These are phyloP conservation scores for Drosophila falleni DNA, from an alignment of 2,888 invertebrate species.

Conservation along the genomic window DNA sequence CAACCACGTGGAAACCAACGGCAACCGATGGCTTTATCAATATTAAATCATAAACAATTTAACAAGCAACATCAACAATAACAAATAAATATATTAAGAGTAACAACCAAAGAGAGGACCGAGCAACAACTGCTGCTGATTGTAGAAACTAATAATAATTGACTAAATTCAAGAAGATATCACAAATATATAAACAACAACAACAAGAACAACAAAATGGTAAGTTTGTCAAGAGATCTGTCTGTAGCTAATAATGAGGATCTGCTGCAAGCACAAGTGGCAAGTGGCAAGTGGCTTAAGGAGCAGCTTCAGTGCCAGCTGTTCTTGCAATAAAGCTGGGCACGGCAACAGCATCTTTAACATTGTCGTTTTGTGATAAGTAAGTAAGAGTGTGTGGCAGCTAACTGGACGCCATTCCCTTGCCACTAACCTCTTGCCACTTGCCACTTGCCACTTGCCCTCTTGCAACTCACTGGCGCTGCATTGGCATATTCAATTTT, in stretches of 20 bases:
- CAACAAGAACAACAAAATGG: slow-evolving; percentile 32
- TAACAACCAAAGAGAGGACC: not conserved
- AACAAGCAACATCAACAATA: slow-evolving; percentile 5
- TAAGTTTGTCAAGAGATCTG: slow-evolving; percentile 37
- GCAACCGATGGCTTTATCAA: slow-evolving; percentile 7
- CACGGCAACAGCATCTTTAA: slow-evolving; percentile 4
- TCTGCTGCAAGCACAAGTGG: slow-evolving; percentile 22
- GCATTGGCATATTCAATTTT: slow-evolving; percentile 73
- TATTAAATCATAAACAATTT: slow-evolving; percentile 1
- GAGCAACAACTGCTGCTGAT: not conserved
- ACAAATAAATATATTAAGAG: not conserved
- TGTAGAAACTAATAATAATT: not conserved
- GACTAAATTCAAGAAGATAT: slow-evolving; percentile 27
- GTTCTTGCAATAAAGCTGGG: slow-evolving; percentile 26
- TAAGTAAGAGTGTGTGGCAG: slow-evolving; percentile 22
- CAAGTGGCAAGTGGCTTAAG: slow-evolving; percentile 33
- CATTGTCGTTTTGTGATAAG: slow-evolving; percentile 10
- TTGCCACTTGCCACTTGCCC: slow-evolving; percentile 8
- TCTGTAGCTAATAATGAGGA: slow-evolving; percentile 15
- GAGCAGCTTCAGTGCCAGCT: slow-evolving; percentile 4
- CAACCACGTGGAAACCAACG: slow-evolving; percentile 22
- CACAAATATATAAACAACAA: not conserved
- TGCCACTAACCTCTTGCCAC: slow-evolving; percentile 13
- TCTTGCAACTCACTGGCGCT: slow-evolving; percentile 9
- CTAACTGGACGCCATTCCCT: slow-evolving; percentile 11